Evolutionary conservation across 2,888 invertebrate species (phyloP).

Genomic region (Melipona beecheii): DNA sequence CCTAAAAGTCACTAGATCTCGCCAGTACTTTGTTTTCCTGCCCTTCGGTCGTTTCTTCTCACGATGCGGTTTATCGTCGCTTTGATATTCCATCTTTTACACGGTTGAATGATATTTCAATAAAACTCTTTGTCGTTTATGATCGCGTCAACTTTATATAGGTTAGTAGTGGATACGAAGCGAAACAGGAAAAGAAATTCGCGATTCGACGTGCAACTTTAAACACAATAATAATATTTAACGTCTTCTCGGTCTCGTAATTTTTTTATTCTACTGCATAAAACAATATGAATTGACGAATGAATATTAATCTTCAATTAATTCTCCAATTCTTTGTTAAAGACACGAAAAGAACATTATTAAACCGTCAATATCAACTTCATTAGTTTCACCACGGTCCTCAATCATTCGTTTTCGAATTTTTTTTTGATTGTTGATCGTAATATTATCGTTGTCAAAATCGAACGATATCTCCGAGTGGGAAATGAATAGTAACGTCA

Average conservation of each 20-base stretch:
- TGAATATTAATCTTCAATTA: background rate
- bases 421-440: background rate
- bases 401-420: background rate
- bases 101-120: background rate
- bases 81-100: background rate
- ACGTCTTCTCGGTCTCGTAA: too few species aligned
- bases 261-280: too few species aligned
- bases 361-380: background rate
- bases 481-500: background rate
- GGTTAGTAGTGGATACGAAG: background rate
- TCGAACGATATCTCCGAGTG: background rate
- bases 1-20: slow-evolving; percentile 58
- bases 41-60: background rate
- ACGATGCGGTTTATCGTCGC: background rate
- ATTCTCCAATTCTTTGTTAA: background rate
- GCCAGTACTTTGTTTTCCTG: slow-evolving; percentile 34
- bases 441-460: background rate
- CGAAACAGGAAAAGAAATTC: too few species aligned
- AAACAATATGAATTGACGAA: background rate
- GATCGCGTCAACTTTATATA: background rate
- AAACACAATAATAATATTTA: too few species aligned
- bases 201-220: too few species aligned
- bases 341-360: background rate
- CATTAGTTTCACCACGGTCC: too few species aligned
- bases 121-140: background rate